Conservation (phyloP, 2,888 invertebrate species). For the Bellardia pandia region DNA sequence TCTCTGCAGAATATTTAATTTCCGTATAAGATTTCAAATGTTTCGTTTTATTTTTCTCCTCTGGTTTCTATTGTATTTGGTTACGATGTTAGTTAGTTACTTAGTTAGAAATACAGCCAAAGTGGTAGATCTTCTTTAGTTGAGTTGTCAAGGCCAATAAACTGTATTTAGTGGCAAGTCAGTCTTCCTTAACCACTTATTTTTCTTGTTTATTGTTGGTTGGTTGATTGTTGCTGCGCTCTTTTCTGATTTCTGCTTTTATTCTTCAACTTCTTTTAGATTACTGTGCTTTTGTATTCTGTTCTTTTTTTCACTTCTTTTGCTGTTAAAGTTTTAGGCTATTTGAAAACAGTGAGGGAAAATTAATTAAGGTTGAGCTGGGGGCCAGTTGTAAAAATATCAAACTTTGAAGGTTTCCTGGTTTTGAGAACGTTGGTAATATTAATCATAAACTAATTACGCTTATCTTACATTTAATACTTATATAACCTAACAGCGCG, state of each 20-base stretch:
- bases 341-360: constrained; percentile 41
- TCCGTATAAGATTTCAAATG: constrained; percentile 41
- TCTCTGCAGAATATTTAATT: constrained; percentile 44
- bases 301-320: constrained; percentile 32
- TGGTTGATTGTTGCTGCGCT: constrained; percentile 12
- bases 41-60: neutral
- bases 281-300: constrained; percentile 42
- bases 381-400: neutral
- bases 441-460: no score
- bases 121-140: constrained; percentile 58
- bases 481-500: no score
- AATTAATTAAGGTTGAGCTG: neutral
- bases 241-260: constrained; percentile 20
- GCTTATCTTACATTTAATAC: no score
- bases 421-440: no score
- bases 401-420: neutral
- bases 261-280: constrained; percentile 12
- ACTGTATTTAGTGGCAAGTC: constrained; percentile 63
- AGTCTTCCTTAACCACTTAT: constrained; percentile 62
- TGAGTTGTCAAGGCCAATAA: constrained; percentile 69
- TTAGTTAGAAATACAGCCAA: neutral
- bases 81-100: neutral
- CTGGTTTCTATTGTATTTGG: neutral
- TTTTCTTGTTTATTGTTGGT: constrained; percentile 44
- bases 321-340: constrained; percentile 44